Base-by-base conservation (phyloP, 1,140 invertebrate species). In the Eulimnadia texana region DNA sequence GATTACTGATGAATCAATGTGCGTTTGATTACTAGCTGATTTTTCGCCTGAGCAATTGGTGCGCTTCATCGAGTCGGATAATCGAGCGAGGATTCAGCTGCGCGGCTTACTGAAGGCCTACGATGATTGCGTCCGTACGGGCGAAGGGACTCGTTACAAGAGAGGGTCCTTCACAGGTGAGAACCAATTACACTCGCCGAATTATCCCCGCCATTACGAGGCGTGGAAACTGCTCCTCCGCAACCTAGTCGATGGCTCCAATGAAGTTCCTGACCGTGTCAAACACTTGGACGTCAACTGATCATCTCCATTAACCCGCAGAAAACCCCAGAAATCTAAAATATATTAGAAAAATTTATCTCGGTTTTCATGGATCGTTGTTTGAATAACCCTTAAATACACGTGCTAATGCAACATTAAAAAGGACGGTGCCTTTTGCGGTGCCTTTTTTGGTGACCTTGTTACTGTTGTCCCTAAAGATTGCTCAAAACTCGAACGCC, bases 101-200 rank as follows among this genome's bases (percentile, higher is more conserved):
- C 49, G 60, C 24, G 13, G 23, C 2, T 20, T 61, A 27, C 60
- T 61, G 1, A 28, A 28, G 11, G 28, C 28, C 3, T 61, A 61
- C 28, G 60, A 61, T 16, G 60, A 61, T 53, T 61, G 60, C 28
- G 51, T 61, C 29, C 60, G 60, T 24, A 54, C 60, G 16, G 60
- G 60, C 19, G 60, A 61, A 22, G 60, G 60, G 20, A 57, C 51
- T 11, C 24, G 60, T 13, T 61, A 52, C 51, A 61, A 61, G 51
- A 52, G 50, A 56, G 50, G 49, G n/a, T 16, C 20, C 13, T 25
- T 19, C 23, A 24, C 11, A 16, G 3, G n/a, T 2, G 49, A 52
- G 1, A 16, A 16, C 33, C 33, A 42, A 42, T 16, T 9, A 42
- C 33, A 6, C 33, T 42, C 6, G 33, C 33, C 33, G 6, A 16